Evolutionary conservation across 2,888 invertebrate species (phyloP).

Genomic region (Caenorhabditis zanzibari): DNA sequence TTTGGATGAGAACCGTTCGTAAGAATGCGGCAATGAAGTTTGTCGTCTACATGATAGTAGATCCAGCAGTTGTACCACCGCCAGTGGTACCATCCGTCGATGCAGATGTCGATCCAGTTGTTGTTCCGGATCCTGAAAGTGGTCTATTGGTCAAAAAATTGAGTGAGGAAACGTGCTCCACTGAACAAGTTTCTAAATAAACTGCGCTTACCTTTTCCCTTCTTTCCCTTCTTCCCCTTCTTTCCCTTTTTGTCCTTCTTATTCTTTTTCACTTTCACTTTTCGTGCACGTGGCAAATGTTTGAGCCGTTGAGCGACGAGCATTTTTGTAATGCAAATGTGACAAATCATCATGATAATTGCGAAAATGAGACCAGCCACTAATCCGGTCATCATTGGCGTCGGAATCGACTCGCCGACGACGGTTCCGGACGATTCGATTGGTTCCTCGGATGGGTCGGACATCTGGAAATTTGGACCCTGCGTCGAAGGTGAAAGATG

Average conservation of each 20-base stretch:
- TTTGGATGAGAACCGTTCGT: not conserved
- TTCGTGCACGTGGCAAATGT: slow-evolving; percentile 63
- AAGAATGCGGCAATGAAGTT: not conserved
- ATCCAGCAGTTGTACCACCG: slow-evolving; percentile 12
- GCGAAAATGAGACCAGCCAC: slow-evolving; percentile 32
- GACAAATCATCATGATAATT: slow-evolving; percentile 46
- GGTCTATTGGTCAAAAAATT: no score
- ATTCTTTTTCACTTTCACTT: slow-evolving; percentile 67
- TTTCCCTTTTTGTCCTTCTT: slow-evolving; percentile 52
- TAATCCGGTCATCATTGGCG: slow-evolving; percentile 39
- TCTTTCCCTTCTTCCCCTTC: slow-evolving; percentile 62
- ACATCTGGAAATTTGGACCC: slow-evolving; percentile 30
- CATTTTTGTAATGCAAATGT: slow-evolving; percentile 42
- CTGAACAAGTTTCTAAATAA: not conserved
- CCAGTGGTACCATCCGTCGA: slow-evolving; percentile 25
- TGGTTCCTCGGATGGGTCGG: not conserved
- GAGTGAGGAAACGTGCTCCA: not conserved
- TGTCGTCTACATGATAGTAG: slow-evolving; percentile 13
- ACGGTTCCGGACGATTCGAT: slow-evolving; percentile 18
- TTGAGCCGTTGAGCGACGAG: slow-evolving; percentile 50
- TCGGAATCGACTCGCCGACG: slow-evolving; percentile 52
- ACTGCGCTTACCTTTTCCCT: slow-evolving; percentile 49
- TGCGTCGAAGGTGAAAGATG: not conserved
- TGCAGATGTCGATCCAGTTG: slow-evolving; percentile 12
- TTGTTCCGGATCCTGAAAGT: slow-evolving; percentile 9